phyloP scores from a whole-genome alignment of 2,113 vertebrate species.

The Cettia cetti region DNA sequence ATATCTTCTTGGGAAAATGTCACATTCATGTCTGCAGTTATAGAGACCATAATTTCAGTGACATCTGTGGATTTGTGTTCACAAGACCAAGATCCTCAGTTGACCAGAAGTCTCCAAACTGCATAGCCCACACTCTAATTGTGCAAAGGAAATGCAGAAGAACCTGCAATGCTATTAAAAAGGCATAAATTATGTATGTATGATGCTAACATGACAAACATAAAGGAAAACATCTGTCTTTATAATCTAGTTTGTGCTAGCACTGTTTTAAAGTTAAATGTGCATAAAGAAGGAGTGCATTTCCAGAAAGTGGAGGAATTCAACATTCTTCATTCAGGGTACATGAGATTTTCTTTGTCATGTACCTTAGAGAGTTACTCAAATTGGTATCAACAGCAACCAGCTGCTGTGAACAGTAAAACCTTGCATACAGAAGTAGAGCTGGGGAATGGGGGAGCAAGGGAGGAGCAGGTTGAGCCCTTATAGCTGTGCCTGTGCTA shows the following conservation, averaged over 20 bases:
- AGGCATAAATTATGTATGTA: background rate
- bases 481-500: background rate
- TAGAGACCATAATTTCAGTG: background rate
- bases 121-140: background rate
- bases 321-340: background rate
- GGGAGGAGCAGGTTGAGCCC: background rate
- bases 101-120: background rate
- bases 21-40: background rate
- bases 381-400: background rate
- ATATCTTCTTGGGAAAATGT: background rate
- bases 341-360: background rate
- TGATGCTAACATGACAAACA: background rate
- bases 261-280: background rate
- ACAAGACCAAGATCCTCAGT: background rate
- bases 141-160: background rate
- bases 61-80: background rate
- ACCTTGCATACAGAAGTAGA: background rate
- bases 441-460: background rate
- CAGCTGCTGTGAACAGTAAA: background rate
- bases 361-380: background rate
- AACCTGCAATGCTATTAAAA: background rate
- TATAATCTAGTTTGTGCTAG: background rate
- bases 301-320: background rate
- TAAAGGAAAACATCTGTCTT: background rate
- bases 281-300: background rate